phyloP scores from a whole-genome alignment of 1,140 invertebrate species.

The Lordiphosa clarofinis region DNA sequence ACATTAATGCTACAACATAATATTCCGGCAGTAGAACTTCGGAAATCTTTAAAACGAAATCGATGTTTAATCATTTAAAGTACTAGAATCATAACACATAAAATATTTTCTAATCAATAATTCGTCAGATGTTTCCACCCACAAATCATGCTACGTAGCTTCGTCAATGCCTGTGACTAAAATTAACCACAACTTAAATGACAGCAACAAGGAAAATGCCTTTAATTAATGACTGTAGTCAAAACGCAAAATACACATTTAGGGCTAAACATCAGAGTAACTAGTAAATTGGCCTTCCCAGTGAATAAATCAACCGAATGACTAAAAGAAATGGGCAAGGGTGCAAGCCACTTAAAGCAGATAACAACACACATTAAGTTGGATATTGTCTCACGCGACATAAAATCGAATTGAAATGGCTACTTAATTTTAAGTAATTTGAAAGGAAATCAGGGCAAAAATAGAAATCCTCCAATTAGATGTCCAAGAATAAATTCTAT shows the following conservation, averaged over 20 bases:
- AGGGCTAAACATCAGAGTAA: constrained; percentile 3
- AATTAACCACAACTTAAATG: constrained; percentile 12
- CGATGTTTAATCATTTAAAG: too few species aligned
- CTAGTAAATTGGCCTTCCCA: neutral
- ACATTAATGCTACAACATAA: too few species aligned
- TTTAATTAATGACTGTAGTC: constrained; percentile 13
- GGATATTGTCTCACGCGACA: constrained; percentile 1
- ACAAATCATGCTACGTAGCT: neutral
- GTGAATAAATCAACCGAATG: constrained; percentile 13
- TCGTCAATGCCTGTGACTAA: constrained; percentile 1
- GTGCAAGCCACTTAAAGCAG: constrained; percentile 12
- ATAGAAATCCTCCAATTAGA: neutral
- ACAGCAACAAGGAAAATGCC: constrained; percentile 11
- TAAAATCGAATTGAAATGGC: constrained; percentile 5
- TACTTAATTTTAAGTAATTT: neutral
- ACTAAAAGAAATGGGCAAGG: constrained; percentile 9
- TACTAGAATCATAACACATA: too few species aligned
- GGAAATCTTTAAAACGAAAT: too few species aligned
- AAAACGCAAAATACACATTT: neutral
- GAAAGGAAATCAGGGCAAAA: neutral
- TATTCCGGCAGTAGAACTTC: too few species aligned
- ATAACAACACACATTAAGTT: constrained; percentile 1
- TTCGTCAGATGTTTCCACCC: neutral
- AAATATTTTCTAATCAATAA: too few species aligned
- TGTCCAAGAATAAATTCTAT: neutral